Percentiles rank a stretch among this genome's conserved stretches.
These are phyloP conservation scores for Acanthosoma haemorrhoidale DNA, from an alignment of 2,888 invertebrate species.

Conservation along the genomic window DNA sequence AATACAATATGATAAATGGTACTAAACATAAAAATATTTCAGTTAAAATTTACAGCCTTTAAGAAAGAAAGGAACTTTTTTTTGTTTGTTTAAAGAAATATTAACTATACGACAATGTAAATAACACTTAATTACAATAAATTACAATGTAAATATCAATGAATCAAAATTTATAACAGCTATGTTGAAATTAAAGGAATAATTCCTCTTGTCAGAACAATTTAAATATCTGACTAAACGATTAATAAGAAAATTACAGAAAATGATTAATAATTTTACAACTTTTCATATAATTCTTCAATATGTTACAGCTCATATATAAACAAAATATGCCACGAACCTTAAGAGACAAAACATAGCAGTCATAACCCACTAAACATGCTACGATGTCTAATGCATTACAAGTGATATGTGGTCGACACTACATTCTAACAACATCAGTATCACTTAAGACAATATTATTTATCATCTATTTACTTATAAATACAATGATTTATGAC, in stretches of 20 bases:
- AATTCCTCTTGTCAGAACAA: conserved; percentile 2
- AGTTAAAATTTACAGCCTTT: conserved; percentile 26
- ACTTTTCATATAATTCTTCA: too few relatives aligned
- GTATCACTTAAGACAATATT: conserved; percentile 1
- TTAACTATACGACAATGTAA: background rate
- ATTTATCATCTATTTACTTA: conserved; percentile 7
- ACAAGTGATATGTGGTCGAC: background rate
- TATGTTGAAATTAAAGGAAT: background rate
- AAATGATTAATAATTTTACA: conserved; percentile 5
- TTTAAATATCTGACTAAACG: conserved; percentile 1
- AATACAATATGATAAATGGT: conserved; percentile 21
- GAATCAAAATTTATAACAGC: background rate
- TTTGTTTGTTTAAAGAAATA: background rate
- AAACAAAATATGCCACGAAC: conserved; percentile 8
- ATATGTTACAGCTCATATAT: conserved; percentile 2
- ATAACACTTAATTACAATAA: conserved; percentile 2
- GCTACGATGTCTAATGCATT: background rate
- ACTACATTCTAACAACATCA: conserved; percentile 1
- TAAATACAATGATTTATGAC: background rate
- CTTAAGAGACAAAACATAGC: background rate
- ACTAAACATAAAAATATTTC: conserved; percentile 6
- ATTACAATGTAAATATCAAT: conserved; percentile 10
- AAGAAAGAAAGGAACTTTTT: conserved; percentile 3
- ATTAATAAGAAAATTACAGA: background rate
- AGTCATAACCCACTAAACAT: background rate